Evolutionary conservation across 64 coral and sea anemone genomes (phyloP).

Genomic region (Pocillopora verrucosa): DNA sequence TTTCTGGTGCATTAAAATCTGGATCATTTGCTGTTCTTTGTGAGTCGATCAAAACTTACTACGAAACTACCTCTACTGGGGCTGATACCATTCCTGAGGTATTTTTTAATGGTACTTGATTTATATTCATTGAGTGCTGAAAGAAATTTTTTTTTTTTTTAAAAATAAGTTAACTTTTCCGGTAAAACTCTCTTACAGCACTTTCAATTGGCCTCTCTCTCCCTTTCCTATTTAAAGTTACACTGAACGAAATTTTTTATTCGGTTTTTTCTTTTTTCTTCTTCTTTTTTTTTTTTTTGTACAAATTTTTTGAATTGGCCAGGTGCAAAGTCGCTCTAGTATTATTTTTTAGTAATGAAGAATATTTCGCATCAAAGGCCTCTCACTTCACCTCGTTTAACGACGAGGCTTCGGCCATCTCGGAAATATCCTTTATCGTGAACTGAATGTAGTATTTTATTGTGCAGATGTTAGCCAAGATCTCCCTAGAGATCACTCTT

Average conservation of each 20-base stretch:
- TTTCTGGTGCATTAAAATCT: slow-evolving; percentile 11
- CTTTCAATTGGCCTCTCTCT: too few relatives aligned
- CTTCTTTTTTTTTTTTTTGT: background rate
- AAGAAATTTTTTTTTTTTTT: background rate
- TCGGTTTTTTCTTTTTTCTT: background rate
- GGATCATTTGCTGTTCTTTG: background rate
- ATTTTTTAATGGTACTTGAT: background rate
- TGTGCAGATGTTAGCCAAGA: slow-evolving; percentile 51
- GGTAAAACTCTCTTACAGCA: background rate
- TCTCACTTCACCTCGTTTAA: too few relatives aligned
- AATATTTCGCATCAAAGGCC: too few relatives aligned
- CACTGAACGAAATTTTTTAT: too few relatives aligned
- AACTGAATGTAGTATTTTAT: background rate
- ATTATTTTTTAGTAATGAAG: too few relatives aligned
- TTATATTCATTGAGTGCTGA: background rate
- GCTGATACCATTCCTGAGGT: slow-evolving; percentile 26
- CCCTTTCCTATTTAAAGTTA: too few relatives aligned
- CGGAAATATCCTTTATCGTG: too few relatives aligned
- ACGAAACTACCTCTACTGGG: slow-evolving; percentile 22
- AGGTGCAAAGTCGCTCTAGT: too few relatives aligned
- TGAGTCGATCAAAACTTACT: background rate
- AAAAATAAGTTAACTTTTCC: too few relatives aligned
- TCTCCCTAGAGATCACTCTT: slow-evolving; percentile 79
- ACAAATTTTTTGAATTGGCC: too few relatives aligned
- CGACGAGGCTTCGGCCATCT: too few relatives aligned